A percentile compares a stretch with the other conserved stretches of the same genome.
These are phyloP conservation scores for Ecliptopera silaceata DNA, from an alignment of 2,888 invertebrate genomes.

Conservation along the genomic window DNA sequence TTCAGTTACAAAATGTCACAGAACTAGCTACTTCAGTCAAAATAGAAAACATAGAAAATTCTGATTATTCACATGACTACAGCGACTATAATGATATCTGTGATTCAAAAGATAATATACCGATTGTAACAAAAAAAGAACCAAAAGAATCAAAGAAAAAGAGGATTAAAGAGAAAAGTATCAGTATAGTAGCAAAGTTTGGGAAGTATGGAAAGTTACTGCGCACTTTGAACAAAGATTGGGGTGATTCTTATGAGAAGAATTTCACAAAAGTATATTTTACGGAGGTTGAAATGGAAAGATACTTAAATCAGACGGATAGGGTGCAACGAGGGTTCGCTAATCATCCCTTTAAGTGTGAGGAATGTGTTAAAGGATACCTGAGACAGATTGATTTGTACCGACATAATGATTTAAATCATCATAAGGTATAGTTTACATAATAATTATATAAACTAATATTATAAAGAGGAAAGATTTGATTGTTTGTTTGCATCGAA, in stretches of 20 bases:
- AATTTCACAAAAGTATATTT: constrained; percentile 17
- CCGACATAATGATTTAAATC: constrained; percentile 47
- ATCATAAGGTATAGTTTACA: constrained; percentile 41
- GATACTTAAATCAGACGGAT: constrained; percentile 17
- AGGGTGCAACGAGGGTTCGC: constrained; percentile 9
- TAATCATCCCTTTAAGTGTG: constrained; percentile 23
- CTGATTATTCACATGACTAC: not conserved
- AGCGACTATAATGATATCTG: constrained; percentile 1
- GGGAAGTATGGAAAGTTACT: constrained; percentile 20
- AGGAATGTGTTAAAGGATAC: constrained; percentile 32
- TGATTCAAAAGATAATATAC: constrained; percentile 13
- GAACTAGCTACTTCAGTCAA: constrained; percentile 4
- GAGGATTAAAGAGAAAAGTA: constrained; percentile 20
- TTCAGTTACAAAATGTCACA: not conserved
- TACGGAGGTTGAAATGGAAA: constrained; percentile 14
- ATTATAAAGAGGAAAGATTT: too few species aligned
- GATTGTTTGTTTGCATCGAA: too few species aligned
- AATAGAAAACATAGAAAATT: constrained; percentile 5
- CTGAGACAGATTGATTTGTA: constrained; percentile 38
- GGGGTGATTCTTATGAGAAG: constrained; percentile 24
- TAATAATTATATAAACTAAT: too few species aligned
- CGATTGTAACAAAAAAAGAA: not conserved
- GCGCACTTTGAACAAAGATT: constrained; percentile 26
- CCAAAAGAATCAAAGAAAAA: constrained; percentile 8
- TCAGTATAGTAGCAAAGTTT: constrained; percentile 28